Base-by-base conservation (phyloP, 2,797 vertebrate species). In the Alosa sapidissima region DNA sequence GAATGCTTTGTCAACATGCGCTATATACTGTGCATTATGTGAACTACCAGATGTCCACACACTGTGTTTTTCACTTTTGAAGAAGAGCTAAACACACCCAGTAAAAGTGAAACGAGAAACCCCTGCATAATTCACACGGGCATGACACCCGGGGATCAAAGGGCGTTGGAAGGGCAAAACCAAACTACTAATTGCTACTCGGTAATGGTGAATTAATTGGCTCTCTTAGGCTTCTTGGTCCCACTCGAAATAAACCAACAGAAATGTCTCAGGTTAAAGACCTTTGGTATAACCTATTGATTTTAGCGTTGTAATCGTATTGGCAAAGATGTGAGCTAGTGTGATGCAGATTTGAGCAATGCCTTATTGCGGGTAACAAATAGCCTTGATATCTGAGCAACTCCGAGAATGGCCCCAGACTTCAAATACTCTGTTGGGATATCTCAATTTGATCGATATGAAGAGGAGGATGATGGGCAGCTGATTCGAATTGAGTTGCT, bases 391-490 rank as follows among this genome's bases (percentile, higher is more conserved):
- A 82, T 52, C 54, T 52, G 54, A 52, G 54, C 51, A 36, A 65
- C 68, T 49, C 28, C 28, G 36, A 85, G 68, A 68, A 7, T 41
- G 81, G 48, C 47, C 68, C 68, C 81, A 92, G 91, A 92, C 91
- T 85, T 89, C 88, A 89, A 86, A 92, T 91, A 88, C 89, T 92
- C 90, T 85, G 62, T 82, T 86, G 92, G 90, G 92, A 92, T 92
- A 93, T 93, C 91, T 94, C 91, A 91, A 90, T 89, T 90, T 91
- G 91, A 89, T 91, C 86, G 89, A 94, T 93, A 93, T 92, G 88
- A 91, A 90, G 91, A 92, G 89, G 90, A 92, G 49, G 91, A 93
- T 93, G 91, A 91, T 90, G 85, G 86, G 88, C 33, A 36, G 68
- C 36, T 90, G 91, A 86, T 86, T 90, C 88, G 91, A 92, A 93